Base-by-base conservation (phyloP, 2,888 invertebrate genomes). In the Luperina nickerlii region DNA sequence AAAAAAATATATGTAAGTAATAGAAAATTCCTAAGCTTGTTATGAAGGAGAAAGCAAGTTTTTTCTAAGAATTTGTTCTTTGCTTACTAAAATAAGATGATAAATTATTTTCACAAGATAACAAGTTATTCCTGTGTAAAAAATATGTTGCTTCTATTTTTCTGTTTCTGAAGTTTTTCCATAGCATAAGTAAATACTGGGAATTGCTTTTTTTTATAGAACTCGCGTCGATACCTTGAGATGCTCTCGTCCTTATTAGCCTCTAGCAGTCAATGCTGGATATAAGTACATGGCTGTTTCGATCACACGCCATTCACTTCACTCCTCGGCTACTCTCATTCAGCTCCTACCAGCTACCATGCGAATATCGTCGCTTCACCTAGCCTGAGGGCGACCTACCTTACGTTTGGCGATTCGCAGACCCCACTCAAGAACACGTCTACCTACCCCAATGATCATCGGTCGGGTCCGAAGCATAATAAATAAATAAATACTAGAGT, bases 401-500 rank as follows among this genome's bases (percentile, higher is more conserved):
- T 54, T 65, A 42, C 48, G 2, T 54, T 60, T 62, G 48, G 13
- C 8, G 15, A 42, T 60, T 74, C 20, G 4, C 2, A 42, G n/a
- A 3, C 0, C 38, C 1, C 13, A 38, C 4, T 51, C 20, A 60
- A 45, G 24, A 62, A 75, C 13, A 62, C 24, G n/a, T 38, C 18
- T 62, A n/a, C 8, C 0, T 32, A 54, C 6, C 1, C 9, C 20
- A 32, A 15, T 2, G 51, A n/a, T 54, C 74, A 74, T 62, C 51
- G 42, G n/a, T 8, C 11, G 48, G 3, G 15, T 42, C n/a, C 45
- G 20, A 48, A 81, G 18, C n/a, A 24, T n/a, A 72, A n/a, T 72
- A 69, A 67, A 57, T 81, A 81, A 76, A 67, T 65, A 69, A 38
- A 51, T 24, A 74, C 81, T 84, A 32, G 32, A 32, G 1, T 32